A percentile compares a stretch with the other conserved stretches of the same genome.
phyloP scores from a whole-genome alignment of 92 coral and sea anemone genomes.

The Epizoanthus stellaris region DNA sequence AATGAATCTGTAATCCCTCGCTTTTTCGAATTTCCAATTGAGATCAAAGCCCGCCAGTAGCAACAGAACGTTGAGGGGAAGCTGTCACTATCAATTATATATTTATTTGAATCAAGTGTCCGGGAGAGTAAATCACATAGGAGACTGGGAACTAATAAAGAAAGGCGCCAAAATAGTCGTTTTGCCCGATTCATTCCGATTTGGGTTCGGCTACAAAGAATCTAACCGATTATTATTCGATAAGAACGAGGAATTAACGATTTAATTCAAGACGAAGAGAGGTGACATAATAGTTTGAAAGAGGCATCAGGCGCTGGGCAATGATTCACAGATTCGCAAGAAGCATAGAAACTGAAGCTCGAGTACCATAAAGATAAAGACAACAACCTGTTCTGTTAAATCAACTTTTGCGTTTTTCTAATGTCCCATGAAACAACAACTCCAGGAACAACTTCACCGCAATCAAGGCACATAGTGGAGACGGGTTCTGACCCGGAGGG shows the following conservation, averaged over 20 bases:
- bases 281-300: not conserved
- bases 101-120: too few species aligned
- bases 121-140: conserved; percentile 2
- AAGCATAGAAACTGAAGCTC: not conserved
- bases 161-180: conserved; percentile 38
- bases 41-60: conserved; percentile 38
- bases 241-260: not conserved
- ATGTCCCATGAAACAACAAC: conserved; percentile 5
- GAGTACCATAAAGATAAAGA: not conserved
- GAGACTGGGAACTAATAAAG: conserved; percentile 31
- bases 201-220: not conserved
- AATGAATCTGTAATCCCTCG: conserved; percentile 25
- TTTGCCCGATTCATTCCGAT: conserved; percentile 26
- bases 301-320: not conserved
- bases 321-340: not conserved
- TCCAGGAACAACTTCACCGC: conserved; percentile 6
- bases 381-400: not conserved
- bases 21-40: conserved; percentile 34
- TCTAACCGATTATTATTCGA: conserved; percentile 21
- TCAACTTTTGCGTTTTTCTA: not conserved
- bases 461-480: not conserved
- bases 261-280: not conserved
- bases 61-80: conserved; percentile 21
- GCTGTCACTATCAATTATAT: conserved; percentile 14
- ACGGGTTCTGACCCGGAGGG: not conserved